Evolutionary conservation across 92 coral and sea anemone species (phyloP).

Genomic region (Blastomussa wellsi): DNA sequence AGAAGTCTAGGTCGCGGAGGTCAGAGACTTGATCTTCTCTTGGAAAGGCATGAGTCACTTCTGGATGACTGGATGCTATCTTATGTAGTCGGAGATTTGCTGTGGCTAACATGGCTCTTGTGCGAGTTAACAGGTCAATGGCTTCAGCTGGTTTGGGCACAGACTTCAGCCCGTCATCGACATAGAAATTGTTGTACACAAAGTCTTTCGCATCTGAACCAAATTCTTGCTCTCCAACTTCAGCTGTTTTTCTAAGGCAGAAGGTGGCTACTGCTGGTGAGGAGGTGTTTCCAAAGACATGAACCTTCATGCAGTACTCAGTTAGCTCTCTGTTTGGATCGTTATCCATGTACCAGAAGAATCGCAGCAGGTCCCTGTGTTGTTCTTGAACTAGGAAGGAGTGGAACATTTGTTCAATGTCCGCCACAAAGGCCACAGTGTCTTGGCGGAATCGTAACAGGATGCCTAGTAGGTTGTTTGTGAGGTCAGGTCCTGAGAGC

Average conservation of each 20-base stretch:
- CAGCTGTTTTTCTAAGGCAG: slow-evolving; percentile 39
- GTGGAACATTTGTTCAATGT: slow-evolving; percentile 53
- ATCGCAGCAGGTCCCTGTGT: slow-evolving; percentile 38
- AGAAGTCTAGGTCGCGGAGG: slow-evolving; percentile 21
- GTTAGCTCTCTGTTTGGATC: slow-evolving; percentile 18
- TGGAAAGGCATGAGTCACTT: slow-evolving; percentile 21
- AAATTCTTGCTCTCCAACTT: not conserved
- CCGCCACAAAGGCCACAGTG: slow-evolving; percentile 36
- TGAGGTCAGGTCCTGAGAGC: slow-evolving; percentile 48
- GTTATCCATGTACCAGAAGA: slow-evolving; percentile 42
- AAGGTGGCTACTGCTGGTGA: slow-evolving; percentile 39
- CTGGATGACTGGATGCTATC: slow-evolving; percentile 22
- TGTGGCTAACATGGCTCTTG: slow-evolving; percentile 21
- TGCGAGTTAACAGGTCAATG: not conserved
- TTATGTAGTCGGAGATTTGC: slow-evolving; percentile 1
- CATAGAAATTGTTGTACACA: not conserved
- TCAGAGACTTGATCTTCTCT: not conserved
- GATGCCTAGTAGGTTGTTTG: slow-evolving; percentile 27
- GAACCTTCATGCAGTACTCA: slow-evolving; percentile 42
- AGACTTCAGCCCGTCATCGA: slow-evolving; percentile 2
- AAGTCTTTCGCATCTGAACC: not conserved
- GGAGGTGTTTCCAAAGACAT: slow-evolving; percentile 36
- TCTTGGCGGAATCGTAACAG: slow-evolving; percentile 28
- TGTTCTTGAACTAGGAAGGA: slow-evolving; percentile 19
- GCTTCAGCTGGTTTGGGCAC: not conserved